These are phyloP conservation scores for Glaucomys volans DNA, from an alignment of 2,113 vertebrate species.

Conservation along the genomic window DNA sequence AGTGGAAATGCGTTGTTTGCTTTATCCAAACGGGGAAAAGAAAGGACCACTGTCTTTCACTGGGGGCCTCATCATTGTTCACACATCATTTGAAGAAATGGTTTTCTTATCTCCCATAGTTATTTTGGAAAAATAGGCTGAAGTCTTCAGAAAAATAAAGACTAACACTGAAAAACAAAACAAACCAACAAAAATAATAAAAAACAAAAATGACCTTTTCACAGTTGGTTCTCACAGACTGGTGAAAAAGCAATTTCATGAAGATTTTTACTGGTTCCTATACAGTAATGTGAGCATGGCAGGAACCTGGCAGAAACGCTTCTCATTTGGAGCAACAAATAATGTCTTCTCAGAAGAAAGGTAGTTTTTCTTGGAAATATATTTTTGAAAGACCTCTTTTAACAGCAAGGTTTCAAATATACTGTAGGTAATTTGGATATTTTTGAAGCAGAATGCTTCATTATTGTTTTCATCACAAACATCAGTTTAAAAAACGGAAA, in stretches of 20 bases:
- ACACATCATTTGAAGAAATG: neutral
- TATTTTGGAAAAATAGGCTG: neutral
- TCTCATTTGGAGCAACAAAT: slow-evolving; percentile 52
- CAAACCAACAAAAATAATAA: neutral
- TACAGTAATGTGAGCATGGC: neutral
- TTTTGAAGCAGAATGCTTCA: slow-evolving; percentile 35
- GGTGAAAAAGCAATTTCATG: slow-evolving; percentile 42
- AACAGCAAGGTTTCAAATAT: slow-evolving; percentile 20
- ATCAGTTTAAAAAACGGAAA: neutral
- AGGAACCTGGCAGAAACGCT: neutral
- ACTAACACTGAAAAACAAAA: slow-evolving; percentile 14
- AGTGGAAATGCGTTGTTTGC: neutral
- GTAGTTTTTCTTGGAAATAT: neutral
- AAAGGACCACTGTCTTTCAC: neutral
- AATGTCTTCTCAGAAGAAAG: slow-evolving; percentile 38
- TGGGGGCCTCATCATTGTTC: neutral
- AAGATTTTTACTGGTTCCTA: slow-evolving; percentile 23
- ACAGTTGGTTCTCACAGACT: neutral
- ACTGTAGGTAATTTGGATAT: neutral
- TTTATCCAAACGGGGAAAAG: neutral
- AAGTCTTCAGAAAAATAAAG: neutral
- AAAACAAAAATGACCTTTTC: slow-evolving; percentile 1
- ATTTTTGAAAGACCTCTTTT: slow-evolving; percentile 21
- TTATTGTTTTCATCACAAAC: slow-evolving; percentile 35
- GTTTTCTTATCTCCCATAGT: neutral